Evolutionary conservation across 2,797 vertebrate species (phyloP), one percentile per base, ranked within the genome.

Genomic region (Sternarchorhynchus goeldii): DNA sequence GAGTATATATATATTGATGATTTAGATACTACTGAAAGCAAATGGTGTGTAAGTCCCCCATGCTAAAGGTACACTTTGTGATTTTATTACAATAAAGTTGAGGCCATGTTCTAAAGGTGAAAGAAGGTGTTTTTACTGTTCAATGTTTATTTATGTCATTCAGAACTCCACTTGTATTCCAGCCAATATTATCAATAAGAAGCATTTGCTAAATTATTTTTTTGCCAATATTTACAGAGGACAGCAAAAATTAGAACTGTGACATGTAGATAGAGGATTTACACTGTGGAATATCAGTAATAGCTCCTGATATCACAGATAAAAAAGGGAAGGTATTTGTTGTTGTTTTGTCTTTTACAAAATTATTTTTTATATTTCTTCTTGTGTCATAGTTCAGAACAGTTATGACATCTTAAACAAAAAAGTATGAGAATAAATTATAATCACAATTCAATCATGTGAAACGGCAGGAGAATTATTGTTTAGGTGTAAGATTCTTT

Each of bases 21-120:
- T 69, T 63, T 65, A 76, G 53, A 69, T 75, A 72, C 77, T 69
- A 73, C 25, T 80, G 71, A 77, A 77, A 53, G 34, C 67, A 53
- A 65, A 72, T 60, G 39, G 70, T 75, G 76, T 68, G 34, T 32
- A 64, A 73, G 62, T 78, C 67, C 72, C 45, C 32, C 5, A 29
- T 73, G 41, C 53, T 75, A 72, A 78, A 80, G 39, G 55, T 68
- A 32, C 53, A 8, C 45, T 66, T 4, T 14, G 68, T 65, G 56
- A n/a, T 78, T 72, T 64, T 31, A 63, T 56, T 45, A 78, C 60
- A 63, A 58, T 57, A 65, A 78, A 57, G 7, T 10, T 14, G 20
- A 50, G 39, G 65, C 7, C 65, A 41, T 29, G 20, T 18, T 69
- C 45, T 45, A 45, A 53, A 20, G 20, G 7, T 14, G 10, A 25